phyloP scores from a whole-genome alignment of 2,888 invertebrate species.

The Platynereis dumerilii region DNA sequence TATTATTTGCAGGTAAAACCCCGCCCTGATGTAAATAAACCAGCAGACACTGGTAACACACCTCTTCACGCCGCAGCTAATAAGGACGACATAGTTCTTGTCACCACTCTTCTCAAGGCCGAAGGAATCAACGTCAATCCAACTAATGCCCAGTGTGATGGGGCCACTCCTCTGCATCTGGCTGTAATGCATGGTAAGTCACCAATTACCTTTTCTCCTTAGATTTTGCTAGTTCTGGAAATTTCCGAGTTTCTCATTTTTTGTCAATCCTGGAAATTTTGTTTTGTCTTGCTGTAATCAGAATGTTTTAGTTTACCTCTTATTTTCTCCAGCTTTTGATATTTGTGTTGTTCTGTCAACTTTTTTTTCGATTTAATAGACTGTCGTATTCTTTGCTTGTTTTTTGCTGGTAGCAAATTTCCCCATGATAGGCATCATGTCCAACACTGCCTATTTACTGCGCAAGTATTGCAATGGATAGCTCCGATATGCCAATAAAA shows the following conservation, averaged over 20 bases:
- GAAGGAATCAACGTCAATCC: slow-evolving; percentile 49
- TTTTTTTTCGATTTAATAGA: too few species aligned
- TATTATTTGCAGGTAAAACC: slow-evolving; percentile 44
- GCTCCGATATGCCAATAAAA: too few species aligned
- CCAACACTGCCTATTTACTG: too few species aligned
- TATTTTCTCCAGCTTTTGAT: too few species aligned
- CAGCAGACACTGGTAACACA: slow-evolving; percentile 60
- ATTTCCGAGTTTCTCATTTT: not conserved
- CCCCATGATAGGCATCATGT: too few species aligned
- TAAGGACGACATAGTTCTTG: slow-evolving; percentile 49
- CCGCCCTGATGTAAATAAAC: slow-evolving; percentile 48
- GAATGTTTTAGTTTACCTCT: too few species aligned
- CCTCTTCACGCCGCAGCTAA: slow-evolving; percentile 60
- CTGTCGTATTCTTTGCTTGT: too few species aligned
- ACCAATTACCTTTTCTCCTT: not conserved
- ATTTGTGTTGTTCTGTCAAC: too few species aligned
- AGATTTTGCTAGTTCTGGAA: not conserved
- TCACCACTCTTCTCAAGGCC: slow-evolving; percentile 46
- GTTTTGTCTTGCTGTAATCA: not conserved
- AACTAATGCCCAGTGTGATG: slow-evolving; percentile 55
- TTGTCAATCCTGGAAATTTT: not conserved
- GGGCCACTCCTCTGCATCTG: slow-evolving; percentile 45
- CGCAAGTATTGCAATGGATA: too few species aligned
- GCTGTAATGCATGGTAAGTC: slow-evolving; percentile 30
- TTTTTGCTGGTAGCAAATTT: too few species aligned